Conservation (phyloP, 2,888 invertebrate genomes). For the Nematopogon swammerdamellus region DNA sequence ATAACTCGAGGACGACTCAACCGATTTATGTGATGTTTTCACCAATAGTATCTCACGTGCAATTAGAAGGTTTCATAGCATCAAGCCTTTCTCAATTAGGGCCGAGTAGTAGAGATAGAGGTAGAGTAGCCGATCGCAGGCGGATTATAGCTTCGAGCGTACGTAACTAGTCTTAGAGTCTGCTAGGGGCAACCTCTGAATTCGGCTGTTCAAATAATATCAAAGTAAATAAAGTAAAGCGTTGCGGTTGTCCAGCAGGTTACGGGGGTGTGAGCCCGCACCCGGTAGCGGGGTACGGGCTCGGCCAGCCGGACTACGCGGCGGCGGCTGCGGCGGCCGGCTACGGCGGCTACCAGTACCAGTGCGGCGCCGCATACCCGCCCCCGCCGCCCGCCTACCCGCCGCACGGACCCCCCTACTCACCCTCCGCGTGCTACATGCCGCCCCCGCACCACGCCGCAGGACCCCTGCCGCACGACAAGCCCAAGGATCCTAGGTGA, state of each 20-base stretch:
- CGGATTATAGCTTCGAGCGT: too few relatives aligned
- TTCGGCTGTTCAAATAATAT: too few relatives aligned
- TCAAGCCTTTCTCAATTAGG: too few relatives aligned
- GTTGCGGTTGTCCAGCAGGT: slow-evolving; percentile 52
- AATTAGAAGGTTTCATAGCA: too few relatives aligned
- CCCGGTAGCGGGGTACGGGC: slow-evolving; percentile 71
- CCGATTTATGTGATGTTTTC: too few relatives aligned
- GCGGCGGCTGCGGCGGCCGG: slow-evolving; percentile 67
- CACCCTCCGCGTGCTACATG: slow-evolving; percentile 81
- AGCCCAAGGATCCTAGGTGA: slow-evolving; percentile 73
- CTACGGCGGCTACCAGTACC: slow-evolving; percentile 59
- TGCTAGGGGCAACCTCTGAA: too few relatives aligned
- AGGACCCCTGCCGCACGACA: slow-evolving; percentile 62
- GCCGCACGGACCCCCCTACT: slow-evolving; percentile 69
- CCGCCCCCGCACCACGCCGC: slow-evolving; percentile 73
- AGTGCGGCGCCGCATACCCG: slow-evolving; percentile 60
- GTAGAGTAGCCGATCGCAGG: too few relatives aligned
- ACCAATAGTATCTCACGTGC: too few relatives aligned
- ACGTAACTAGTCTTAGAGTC: too few relatives aligned
- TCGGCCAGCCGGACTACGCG: slow-evolving; percentile 80
- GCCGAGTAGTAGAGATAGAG: too few relatives aligned
- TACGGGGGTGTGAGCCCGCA: slow-evolving; percentile 84
- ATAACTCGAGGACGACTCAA: too few relatives aligned
- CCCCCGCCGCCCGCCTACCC: slow-evolving; percentile 51
- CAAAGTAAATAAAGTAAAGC: too few relatives aligned